Conservation (phyloP, 2,797 vertebrate species). For the Erethizon dorsatum region DNA sequence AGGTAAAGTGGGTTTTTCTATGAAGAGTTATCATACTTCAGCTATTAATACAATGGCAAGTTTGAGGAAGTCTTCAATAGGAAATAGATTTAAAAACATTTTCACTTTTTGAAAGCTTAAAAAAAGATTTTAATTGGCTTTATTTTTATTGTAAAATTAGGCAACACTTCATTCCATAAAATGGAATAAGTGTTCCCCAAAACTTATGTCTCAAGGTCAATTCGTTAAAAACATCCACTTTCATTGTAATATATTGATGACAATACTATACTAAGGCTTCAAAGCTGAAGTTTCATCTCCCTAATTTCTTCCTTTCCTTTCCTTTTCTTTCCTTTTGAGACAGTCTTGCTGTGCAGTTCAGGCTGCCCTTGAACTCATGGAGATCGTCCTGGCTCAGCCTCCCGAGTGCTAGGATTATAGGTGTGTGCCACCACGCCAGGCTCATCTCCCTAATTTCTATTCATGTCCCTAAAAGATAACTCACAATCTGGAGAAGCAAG, state of each 20-base stretch:
- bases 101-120: constrained; percentile 14
- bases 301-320: background rate
- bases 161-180: background rate
- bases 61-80: background rate
- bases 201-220: background rate
- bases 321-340: background rate
- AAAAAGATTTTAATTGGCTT: background rate
- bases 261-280: background rate
- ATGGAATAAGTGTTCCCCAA: background rate
- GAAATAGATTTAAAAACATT: constrained; percentile 37
- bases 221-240: constrained; percentile 28
- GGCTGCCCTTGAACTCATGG: background rate
- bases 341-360: background rate
- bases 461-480: background rate
- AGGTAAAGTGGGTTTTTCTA: background rate
- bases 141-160: background rate
- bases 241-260: background rate
- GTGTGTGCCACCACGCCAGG: background rate
- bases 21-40: background rate
- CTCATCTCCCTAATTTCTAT: constrained; percentile 15
- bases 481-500: constrained; percentile 11
- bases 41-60: background rate
- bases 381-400: background rate
- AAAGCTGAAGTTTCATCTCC: constrained; percentile 44
- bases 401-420: background rate